These are phyloP conservation scores for Austrofundulus limnaeus DNA, from an alignment of 2,113 vertebrate species.

Conservation along the genomic window DNA sequence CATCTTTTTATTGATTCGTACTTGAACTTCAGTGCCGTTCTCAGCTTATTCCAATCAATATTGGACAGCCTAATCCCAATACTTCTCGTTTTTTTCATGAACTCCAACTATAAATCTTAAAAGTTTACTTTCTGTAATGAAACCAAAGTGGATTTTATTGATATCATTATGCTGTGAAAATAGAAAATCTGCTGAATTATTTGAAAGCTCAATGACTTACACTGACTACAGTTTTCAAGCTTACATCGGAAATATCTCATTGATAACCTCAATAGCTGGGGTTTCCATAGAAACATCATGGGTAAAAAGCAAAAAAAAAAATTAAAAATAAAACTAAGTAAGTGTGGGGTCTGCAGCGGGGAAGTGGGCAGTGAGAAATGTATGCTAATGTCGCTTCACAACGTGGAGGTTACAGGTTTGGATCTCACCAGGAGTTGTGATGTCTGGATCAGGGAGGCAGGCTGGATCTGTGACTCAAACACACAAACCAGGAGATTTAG, in stretches of 20 bases:
- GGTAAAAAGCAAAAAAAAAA: slow-evolving; percentile 46
- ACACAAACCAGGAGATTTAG: background rate
- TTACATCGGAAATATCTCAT: slow-evolving; percentile 52
- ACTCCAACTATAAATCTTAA: background rate
- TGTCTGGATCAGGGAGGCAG: slow-evolving; percentile 39
- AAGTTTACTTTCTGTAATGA: slow-evolving; percentile 30
- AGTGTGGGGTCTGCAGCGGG: slow-evolving; percentile 53
- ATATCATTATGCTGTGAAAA: slow-evolving; percentile 6
- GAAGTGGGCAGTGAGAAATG: slow-evolving; percentile 59
- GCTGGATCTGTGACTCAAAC: slow-evolving; percentile 10
- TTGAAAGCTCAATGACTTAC: too few relatives aligned
- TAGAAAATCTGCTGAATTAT: slow-evolving; percentile 13
- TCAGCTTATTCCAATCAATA: slow-evolving; percentile 11
- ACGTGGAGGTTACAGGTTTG: slow-evolving; percentile 44
- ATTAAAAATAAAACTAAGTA: too few relatives aligned
- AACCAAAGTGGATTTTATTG: background rate
- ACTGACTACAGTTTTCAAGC: slow-evolving; percentile 48
- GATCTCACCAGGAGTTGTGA: slow-evolving; percentile 31
- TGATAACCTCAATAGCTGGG: slow-evolving; percentile 64
- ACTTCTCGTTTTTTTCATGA: slow-evolving; percentile 2
- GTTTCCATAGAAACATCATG: slow-evolving; percentile 81
- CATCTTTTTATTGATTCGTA: slow-evolving; percentile 9
- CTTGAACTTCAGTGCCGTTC: background rate
- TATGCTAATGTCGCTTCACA: slow-evolving; percentile 63
- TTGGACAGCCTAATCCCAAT: background rate